A percentile compares a stretch with the other conserved stretches of the same genome.
These are phyloP conservation scores for Tinamus major DNA, from an alignment of 2,797 vertebrate genomes.

Conservation along the genomic window DNA sequence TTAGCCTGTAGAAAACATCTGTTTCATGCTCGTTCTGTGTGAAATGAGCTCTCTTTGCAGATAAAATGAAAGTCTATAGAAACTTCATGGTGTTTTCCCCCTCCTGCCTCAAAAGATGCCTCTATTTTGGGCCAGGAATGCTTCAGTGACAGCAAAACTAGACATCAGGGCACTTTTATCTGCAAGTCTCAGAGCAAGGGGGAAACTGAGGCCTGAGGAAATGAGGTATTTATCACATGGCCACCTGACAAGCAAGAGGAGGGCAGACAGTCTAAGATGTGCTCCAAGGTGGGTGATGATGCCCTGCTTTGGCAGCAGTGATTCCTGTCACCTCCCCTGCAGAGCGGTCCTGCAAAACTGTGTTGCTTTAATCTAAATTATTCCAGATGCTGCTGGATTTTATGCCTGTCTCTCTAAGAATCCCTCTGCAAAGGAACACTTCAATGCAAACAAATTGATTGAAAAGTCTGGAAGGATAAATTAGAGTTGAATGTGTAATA, in stretches of 20 bases:
- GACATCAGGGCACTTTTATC: background rate
- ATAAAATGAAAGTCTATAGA: background rate
- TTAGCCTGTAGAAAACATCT: background rate
- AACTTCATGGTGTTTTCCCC: background rate
- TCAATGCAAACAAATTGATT: background rate
- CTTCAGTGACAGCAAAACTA: background rate
- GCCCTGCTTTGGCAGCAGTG: background rate
- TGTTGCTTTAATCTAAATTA: background rate
- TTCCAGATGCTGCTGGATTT: background rate
- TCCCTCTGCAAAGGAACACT: background rate
- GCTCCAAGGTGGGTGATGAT: fast-evolving
- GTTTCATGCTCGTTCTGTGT: background rate
- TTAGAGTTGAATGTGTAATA: background rate
- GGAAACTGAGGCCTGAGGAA: background rate
- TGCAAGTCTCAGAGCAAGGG: background rate
- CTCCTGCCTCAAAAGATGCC: background rate
- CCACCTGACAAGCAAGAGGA: background rate
- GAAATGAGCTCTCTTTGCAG: background rate
- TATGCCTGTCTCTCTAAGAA: background rate
- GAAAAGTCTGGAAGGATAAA: background rate
- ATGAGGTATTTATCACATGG: background rate
- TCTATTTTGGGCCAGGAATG: background rate
- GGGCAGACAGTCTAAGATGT: background rate
- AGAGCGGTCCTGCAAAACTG: background rate
- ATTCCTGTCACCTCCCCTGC: background rate